A percentile compares a stretch with the other conserved stretches of the same genome.
These are phyloP conservation scores for Atractosteus spatula DNA, from an alignment of 2,113 vertebrate genomes.

Conservation along the genomic window DNA sequence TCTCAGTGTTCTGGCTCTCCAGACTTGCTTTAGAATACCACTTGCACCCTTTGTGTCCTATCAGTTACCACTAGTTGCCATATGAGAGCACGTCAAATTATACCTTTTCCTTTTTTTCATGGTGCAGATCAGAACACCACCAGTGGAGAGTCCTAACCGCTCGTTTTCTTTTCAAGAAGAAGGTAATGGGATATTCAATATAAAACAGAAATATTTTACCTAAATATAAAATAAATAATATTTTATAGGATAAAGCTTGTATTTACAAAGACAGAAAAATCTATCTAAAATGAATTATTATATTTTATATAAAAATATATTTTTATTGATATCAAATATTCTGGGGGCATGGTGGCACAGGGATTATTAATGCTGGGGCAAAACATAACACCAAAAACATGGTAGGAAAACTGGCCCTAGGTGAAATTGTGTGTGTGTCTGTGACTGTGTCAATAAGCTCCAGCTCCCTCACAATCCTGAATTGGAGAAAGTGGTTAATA, in stretches of 20 bases:
- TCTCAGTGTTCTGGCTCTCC: neutral
- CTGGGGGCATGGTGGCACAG: too few relatives aligned
- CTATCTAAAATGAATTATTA: neutral
- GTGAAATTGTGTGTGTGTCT: too few relatives aligned
- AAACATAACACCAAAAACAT: too few relatives aligned
- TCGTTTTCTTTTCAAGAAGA: conserved; percentile 46
- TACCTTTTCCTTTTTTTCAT: conserved; percentile 27
- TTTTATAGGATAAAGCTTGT: neutral
- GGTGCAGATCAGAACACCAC: conserved; percentile 50
- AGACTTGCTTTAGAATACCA: neutral
- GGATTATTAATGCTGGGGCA: too few relatives aligned
- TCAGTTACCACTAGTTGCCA: neutral
- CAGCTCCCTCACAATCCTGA: too few relatives aligned
- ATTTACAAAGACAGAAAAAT: neutral
- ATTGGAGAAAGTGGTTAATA: too few relatives aligned
- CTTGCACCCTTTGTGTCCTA: neutral
- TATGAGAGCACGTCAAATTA: too few relatives aligned
- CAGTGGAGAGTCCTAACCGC: conserved; percentile 29
- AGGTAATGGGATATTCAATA: conserved; percentile 39
- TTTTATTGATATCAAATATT: neutral
- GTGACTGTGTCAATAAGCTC: too few relatives aligned
- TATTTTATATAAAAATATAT: neutral
- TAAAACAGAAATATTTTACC: neutral
- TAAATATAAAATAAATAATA: neutral
- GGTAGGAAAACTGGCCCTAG: too few relatives aligned